phyloP scores from a whole-genome alignment of 2,888 invertebrate genomes.

The Spicauda simplicius region DNA sequence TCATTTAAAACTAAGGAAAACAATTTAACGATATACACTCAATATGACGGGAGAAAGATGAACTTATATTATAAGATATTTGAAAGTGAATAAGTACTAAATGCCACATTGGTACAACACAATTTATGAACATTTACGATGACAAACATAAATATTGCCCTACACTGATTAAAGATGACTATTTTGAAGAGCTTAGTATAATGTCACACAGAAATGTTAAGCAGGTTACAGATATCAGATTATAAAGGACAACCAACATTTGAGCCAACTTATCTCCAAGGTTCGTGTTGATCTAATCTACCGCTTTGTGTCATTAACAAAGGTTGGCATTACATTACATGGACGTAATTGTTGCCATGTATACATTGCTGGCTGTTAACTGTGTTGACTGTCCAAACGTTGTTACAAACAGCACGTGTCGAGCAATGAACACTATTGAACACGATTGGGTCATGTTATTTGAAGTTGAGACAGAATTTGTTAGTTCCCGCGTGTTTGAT shows the following conservation, averaged over 20 bases:
- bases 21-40: too few relatives aligned
- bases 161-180: too few relatives aligned
- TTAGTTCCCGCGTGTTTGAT: conserved; percentile 1
- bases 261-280: conserved; percentile 1
- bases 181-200: too few relatives aligned
- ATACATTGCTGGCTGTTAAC: conserved; percentile 39
- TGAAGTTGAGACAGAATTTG: background rate
- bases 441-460: conserved; percentile 2
- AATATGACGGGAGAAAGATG: too few relatives aligned
- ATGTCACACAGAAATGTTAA: too few relatives aligned
- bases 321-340: conserved; percentile 17
- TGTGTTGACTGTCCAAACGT: conserved; percentile 20
- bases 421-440: conserved; percentile 18
- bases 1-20: too few relatives aligned
- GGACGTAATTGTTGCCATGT: conserved; percentile 37
- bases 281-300: conserved; percentile 37
- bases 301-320: conserved; percentile 39
- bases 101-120: too few relatives aligned
- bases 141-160: too few relatives aligned
- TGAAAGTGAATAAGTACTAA: too few relatives aligned
- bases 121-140: too few relatives aligned
- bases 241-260: background rate
- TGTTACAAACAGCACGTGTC: conserved; percentile 16
- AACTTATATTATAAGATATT: too few relatives aligned
- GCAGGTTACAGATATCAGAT: background rate